These are phyloP conservation scores for Ceryle rudis DNA, from an alignment of 2,797 vertebrate genomes.

Conservation along the genomic window DNA sequence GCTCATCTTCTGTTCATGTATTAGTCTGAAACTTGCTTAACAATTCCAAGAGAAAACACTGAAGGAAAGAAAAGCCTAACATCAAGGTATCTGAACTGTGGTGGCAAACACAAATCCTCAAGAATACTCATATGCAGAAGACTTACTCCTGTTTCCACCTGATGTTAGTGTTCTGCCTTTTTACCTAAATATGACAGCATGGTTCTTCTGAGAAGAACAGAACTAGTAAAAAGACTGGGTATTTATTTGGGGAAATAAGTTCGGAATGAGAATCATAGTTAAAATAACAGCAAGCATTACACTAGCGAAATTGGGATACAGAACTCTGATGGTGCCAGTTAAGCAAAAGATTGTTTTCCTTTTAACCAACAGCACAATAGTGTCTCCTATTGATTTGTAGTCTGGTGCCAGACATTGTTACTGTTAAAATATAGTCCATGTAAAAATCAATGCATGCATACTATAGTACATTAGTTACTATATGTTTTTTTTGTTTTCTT, in stretches of 20 bases:
- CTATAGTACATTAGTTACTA: constrained; percentile 47
- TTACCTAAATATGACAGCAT: neutral
- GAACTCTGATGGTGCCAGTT: neutral
- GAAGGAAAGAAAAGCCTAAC: neutral
- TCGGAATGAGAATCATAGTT: neutral
- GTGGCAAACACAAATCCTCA: neutral
- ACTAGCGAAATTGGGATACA: neutral
- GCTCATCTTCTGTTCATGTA: neutral
- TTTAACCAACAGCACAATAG: neutral
- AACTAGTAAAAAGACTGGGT: neutral
- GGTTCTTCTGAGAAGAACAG: neutral
- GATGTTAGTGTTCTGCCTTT: neutral
- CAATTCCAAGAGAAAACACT: neutral
- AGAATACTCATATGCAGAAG: neutral
- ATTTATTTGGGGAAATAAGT: neutral
- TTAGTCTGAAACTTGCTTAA: neutral
- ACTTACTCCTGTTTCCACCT: neutral
- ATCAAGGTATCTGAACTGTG: neutral
- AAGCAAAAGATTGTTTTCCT: neutral
- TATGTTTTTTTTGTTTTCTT: neutral
- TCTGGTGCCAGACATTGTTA: constrained; percentile 67
- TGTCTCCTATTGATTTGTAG: constrained; percentile 62
- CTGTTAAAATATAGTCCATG: constrained; percentile 55
- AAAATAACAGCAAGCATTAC: neutral
- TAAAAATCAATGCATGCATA: constrained; percentile 65